A percentile compares a stretch with the other conserved stretches of the same genome.
Evolutionary conservation across 2,113 vertebrate species (phyloP).

Genomic region (Pongo abelii): DNA sequence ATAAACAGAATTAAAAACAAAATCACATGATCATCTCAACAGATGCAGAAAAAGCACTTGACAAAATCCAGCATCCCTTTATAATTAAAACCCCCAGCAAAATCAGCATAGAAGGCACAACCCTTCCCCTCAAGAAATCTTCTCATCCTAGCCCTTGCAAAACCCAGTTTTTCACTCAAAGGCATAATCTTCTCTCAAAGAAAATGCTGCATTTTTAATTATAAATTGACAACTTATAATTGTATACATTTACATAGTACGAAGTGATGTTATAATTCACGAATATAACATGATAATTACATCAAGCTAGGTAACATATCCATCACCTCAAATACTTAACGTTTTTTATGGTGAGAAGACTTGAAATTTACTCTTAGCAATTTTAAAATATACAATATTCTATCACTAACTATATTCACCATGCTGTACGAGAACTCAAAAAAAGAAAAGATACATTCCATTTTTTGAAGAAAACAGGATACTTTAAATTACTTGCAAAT

Average conservation of each 20-base stretch:
- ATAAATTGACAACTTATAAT: background rate
- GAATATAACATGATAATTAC: background rate
- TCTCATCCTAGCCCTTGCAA: background rate
- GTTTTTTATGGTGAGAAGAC: background rate
- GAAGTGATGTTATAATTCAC: background rate
- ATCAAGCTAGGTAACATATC: background rate
- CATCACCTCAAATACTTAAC: background rate
- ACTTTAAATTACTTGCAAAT: slow-evolving; percentile 1
- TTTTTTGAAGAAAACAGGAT: background rate
- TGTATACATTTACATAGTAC: background rate
- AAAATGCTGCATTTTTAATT: background rate
- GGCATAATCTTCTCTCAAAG: background rate
- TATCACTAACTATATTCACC: background rate
- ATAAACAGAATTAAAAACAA: background rate
- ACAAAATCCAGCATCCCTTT: background rate
- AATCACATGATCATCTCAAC: background rate
- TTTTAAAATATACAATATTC: background rate
- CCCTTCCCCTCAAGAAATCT: background rate
- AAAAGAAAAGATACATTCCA: background rate
- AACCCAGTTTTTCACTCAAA: background rate
- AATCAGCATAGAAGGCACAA: background rate
- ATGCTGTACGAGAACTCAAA: background rate
- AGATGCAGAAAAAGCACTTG: background rate
- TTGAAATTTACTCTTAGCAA: background rate
- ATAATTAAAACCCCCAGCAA: background rate